Evolutionary conservation across 2,113 vertebrate genomes (phyloP), one percentile per base, ranked within the genome.

Genomic region (Accipiter cooperii): DNA sequence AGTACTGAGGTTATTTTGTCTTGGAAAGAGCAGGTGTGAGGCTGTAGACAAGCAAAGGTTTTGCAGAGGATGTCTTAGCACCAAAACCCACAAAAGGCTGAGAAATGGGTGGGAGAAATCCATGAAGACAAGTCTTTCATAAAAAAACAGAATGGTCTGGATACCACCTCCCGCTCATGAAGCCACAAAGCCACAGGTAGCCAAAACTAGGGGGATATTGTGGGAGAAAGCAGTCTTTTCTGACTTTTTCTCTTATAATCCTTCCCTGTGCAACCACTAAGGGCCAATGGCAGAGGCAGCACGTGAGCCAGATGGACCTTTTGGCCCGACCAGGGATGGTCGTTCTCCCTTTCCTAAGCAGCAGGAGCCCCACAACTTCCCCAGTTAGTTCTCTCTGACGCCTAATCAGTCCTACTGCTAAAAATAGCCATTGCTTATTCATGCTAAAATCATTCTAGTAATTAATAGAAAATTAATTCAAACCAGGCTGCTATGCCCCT

Each of bases 391-490:
- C 40, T 46, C 13, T 91, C 52, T 1, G 0, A 75, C 64, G 46
- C 8, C 38, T 88, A 79, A 95, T 95, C 90, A 85, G 82, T 70
- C 66, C 22, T 22, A 3, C 36, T 74, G 75, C 84, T 96, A 91
- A 95, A 96, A 94, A 95, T 94, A 96, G 10, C n/a, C 26, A 12
- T 60, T 90, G 92, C 90, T 96, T 94, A 93, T 94, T 93, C 78
- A 79, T 18, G 46, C 90, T 90, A 54, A 90, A 69, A 95, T 95
- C 66, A 91, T 79, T 80, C 70, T 75, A 90, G 87, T 91, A 96
- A 96, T 97, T 97, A 97, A 96, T 65, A 87, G 87, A 54, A 85
- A 95, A 96, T 96, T 95, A 95, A 95, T 96, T 96, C 92, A 87
- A 91, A 60, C 54, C 81, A 83, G 58, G 58, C 82, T 20, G 74